These are phyloP conservation scores for Myotis vivesi DNA, from an alignment of 2,797 vertebrate species.

Conservation along the genomic window DNA sequence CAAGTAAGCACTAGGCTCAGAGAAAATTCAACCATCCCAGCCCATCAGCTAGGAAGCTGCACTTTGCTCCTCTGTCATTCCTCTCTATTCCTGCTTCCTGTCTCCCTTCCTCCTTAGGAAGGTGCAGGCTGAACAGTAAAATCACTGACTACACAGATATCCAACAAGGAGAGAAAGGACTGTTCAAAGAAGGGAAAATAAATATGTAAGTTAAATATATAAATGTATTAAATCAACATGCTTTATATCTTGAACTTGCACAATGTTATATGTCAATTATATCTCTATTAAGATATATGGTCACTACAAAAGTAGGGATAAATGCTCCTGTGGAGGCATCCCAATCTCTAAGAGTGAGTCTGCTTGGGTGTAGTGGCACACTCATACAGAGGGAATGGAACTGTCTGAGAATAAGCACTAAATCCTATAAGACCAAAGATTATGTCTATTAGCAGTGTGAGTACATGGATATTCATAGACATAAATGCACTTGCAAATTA, in stretches of 20 bases:
- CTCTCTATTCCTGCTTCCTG: not conserved
- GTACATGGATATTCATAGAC: not conserved
- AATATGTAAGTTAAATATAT: not conserved
- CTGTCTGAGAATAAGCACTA: not conserved
- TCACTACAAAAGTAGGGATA: not conserved
- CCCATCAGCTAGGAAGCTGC: not conserved
- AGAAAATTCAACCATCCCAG: not conserved
- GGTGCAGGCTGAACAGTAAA: not conserved
- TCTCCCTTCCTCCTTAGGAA: not conserved
- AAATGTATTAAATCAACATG: not conserved
- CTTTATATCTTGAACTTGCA: not conserved
- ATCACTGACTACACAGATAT: not conserved
- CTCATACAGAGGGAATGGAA: not conserved
- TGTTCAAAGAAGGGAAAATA: not conserved
- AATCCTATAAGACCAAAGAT: not conserved
- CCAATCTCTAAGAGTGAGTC: accelerated
- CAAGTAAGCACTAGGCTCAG: not conserved
- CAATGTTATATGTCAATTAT: not conserved
- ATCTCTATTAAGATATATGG: not conserved
- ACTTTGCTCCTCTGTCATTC: not conserved
- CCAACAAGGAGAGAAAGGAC: not conserved
- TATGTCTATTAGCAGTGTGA: not conserved
- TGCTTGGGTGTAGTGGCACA: not conserved
- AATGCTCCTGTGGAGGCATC: not conserved
- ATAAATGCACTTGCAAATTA: not conserved